Evolutionary conservation across 2,888 invertebrate species (phyloP).

Genomic region (Cylindroiulus punctatus): DNA sequence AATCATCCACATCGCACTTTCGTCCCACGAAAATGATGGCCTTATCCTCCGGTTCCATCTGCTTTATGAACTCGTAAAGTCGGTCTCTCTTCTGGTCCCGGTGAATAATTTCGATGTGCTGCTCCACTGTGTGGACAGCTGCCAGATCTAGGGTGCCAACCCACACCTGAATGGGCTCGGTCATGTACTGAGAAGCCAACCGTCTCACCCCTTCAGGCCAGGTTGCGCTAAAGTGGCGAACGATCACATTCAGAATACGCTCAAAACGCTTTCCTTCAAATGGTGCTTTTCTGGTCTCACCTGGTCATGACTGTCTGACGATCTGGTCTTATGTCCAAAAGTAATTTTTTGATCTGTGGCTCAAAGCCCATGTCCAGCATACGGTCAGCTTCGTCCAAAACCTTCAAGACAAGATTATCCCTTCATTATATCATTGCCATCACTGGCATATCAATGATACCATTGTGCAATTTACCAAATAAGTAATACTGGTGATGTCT

Average conservation of each 20-base stretch:
- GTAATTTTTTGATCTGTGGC: conserved; percentile 76
- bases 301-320: conserved; percentile 97
- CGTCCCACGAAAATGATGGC: conserved; percentile 90
- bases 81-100: conserved; percentile 76
- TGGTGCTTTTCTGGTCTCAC: conserved; percentile 63
- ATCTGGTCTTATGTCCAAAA: conserved; percentile 84
- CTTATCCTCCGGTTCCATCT: conserved; percentile 81
- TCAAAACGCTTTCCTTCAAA: not conserved
- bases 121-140: conserved; percentile 87
- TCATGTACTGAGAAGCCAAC: conserved; percentile 87
- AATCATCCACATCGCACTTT: conserved; percentile 83
- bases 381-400: conserved; percentile 89
- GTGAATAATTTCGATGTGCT: conserved; percentile 78
- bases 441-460: not conserved
- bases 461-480: conserved; percentile 71
- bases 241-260: not conserved
- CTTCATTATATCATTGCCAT: not conserved
- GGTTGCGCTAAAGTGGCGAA: conserved; percentile 76
- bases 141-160: conserved; percentile 80
- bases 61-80: conserved; percentile 76
- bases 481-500: conserved; percentile 82
- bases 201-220: conserved; percentile 91
- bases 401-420: conserved; percentile 61
- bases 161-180: conserved; percentile 82
- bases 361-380: conserved; percentile 73